A percentile compares a stretch with the other conserved stretches of the same genome.
Conservation (phyloP, 2,113 vertebrate genomes). For the Lepus americanus region DNA sequence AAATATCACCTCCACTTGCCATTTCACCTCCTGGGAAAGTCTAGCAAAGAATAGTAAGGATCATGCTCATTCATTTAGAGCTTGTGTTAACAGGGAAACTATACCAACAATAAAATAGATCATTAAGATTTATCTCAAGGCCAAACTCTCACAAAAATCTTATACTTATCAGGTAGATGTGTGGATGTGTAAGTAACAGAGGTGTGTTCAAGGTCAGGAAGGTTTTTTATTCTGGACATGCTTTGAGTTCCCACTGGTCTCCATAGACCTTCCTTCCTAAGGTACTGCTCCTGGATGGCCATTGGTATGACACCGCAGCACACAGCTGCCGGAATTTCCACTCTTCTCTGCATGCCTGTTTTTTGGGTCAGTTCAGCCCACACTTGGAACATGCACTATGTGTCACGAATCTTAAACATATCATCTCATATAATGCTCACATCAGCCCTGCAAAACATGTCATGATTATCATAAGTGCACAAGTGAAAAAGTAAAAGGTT, state of each 20-base stretch:
- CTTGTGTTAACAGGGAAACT: neutral
- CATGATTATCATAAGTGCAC: neutral
- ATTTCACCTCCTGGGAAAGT: neutral
- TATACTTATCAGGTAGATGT: neutral
- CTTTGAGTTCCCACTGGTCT: neutral
- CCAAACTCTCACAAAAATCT: neutral
- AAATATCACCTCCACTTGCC: neutral
- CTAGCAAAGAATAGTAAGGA: neutral
- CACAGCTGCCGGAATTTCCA: neutral
- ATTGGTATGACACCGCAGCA: too few relatives aligned
- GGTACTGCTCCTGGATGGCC: neutral
- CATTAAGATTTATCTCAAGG: neutral
- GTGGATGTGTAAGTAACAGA: neutral
- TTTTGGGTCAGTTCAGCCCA: neutral
- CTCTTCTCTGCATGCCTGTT: neutral
- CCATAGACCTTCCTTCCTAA: neutral
- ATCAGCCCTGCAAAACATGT: neutral
- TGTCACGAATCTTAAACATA: neutral
- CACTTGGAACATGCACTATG: neutral
- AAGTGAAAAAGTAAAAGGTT: neutral
- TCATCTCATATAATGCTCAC: neutral
- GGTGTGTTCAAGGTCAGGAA: neutral
- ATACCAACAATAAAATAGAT: neutral
- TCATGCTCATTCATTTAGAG: neutral
- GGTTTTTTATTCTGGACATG: neutral